Conservation (phyloP, 2,888 invertebrate species). For the Girardia tigrina region DNA sequence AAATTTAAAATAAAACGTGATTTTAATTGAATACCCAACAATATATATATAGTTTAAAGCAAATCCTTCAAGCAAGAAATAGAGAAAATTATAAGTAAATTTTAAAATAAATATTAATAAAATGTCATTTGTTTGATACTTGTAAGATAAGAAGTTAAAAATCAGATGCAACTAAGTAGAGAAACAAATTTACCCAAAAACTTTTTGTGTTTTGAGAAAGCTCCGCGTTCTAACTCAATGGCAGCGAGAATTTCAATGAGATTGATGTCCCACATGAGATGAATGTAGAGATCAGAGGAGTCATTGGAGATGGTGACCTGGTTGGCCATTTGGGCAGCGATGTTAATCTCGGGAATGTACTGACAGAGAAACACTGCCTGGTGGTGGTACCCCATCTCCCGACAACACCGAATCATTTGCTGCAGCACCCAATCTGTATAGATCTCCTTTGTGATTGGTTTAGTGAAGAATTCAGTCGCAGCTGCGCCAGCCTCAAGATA, state of each 20-base stretch:
- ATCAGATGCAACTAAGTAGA: too few species aligned
- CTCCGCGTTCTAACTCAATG: constrained; percentile 26
- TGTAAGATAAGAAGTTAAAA: too few species aligned
- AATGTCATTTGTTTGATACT: too few species aligned
- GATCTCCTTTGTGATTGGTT: constrained; percentile 60
- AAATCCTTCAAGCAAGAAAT: too few species aligned
- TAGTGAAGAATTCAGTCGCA: constrained; percentile 70
- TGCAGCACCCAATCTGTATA: constrained; percentile 63
- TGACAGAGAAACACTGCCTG: constrained; percentile 61
- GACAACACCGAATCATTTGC: constrained; percentile 73
- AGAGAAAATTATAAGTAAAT: too few species aligned
- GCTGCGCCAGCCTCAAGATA: constrained; percentile 73
- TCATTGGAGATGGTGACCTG: constrained; percentile 52
- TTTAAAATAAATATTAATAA: too few species aligned
- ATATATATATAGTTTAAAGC: too few species aligned
- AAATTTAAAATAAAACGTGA: too few species aligned
- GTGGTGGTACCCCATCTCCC: constrained; percentile 70
- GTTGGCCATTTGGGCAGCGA: constrained; percentile 50
- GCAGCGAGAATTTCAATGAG: constrained; percentile 66
- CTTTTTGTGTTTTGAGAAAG: constrained; percentile 4
- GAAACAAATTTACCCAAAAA: too few species aligned
- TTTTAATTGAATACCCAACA: too few species aligned
- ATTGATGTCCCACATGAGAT: constrained; percentile 86
- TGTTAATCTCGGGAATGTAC: constrained; percentile 69
- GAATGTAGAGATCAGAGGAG: constrained; percentile 81